Base-by-base conservation (phyloP, 2,888 invertebrate genomes). In the Eurytoma californica region DNA sequence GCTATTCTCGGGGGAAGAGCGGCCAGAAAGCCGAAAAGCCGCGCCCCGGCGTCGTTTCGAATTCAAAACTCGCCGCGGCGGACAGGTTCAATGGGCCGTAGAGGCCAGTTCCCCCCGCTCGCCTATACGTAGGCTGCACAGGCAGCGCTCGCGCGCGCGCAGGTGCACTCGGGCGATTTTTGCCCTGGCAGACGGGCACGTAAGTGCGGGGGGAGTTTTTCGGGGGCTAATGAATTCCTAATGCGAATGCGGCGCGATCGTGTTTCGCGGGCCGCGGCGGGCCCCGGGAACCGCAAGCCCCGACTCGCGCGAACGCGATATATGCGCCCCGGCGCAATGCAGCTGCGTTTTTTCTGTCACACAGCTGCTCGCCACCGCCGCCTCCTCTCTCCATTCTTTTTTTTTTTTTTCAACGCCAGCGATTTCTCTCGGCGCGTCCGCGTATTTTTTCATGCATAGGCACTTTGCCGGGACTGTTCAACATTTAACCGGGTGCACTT, bases 301-400 rank as follows among this genome's bases (percentile, higher is more conserved):
- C 51, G 14, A 13, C 57, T 57, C 30, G 39, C 13, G 63, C 24
- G 47, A 24, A 39, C 0, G 74, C 60, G 18, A 65, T 70, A 69
- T 79, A 76, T 75, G 39, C 60, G 58, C 53, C 49, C 16, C 55
- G 30, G 79, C 78, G 80, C 81, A 83, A 83, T 84, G 80, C 83
- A 84, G 84, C 81, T 82, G 82, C 77, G 80, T 83, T 84, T 84
- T 84, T 80, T 82, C 77, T 80, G 75, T 83, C 82, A 77, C 72
- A 65, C 83, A 84, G 83, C 83, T 84, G 83, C 81, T 75, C 81
- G n/a, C 20, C 67, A 20, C 39, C 72, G 30, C 14, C 70, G 16
- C 69, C 30, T 13, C 16, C 72, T 58, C 28, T 51, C 66, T 60
- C 14, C 65, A 2, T 7, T 73, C 30, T 51, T 49, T 66, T 66